Base-by-base conservation (phyloP, 2,113 vertebrate species). In the Toxotes jaculatrix region DNA sequence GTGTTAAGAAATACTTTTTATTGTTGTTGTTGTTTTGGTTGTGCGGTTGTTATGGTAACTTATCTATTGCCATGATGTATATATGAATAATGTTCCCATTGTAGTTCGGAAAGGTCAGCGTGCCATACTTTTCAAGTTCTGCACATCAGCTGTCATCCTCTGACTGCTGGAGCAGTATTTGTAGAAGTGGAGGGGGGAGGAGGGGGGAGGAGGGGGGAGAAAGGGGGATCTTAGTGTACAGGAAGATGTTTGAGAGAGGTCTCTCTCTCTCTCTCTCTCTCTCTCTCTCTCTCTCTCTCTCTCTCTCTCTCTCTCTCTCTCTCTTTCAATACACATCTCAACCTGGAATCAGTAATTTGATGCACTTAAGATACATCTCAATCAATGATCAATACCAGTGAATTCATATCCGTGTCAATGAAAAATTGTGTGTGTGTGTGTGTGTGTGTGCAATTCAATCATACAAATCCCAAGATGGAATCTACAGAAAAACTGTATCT, bases 41-140 rank as follows among this genome's bases (percentile, higher is more conserved):
- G 21, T 57, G 16, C 5, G 0, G 32, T n/a, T 57, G 40, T 47
- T 13, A 38, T 3, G 14, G 51, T 7, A 62, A 34, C 66, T 40
- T 17, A 4, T 9, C 23, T 2, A 19, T 49, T 40, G 10, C 47
- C 34, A 60, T 12, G 59, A 77, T 57, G 16, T 65, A 10, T 38
- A 10, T 2, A 3, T 55, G 27, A 79, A 55, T 74, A 78, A 79
- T 77, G 47, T 66, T 76, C 57, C 57, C 43, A 67, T 72, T 82
- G 87, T 83, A 55, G 75, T 84, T 71, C 7, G 23, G 32, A 91
- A 92, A 93, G 91, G 89, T 91, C 89, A 85, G 47, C 4, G 14
- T 74, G 73, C 78, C 81, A 60, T 66, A 49, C 57, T 63, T 59
- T 84, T 85, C 77, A 81, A 74, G 72, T 81, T 74, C 23, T 72